Conservation (phyloP, 2,797 vertebrate species). For the Orestias chungarensis region DNA sequence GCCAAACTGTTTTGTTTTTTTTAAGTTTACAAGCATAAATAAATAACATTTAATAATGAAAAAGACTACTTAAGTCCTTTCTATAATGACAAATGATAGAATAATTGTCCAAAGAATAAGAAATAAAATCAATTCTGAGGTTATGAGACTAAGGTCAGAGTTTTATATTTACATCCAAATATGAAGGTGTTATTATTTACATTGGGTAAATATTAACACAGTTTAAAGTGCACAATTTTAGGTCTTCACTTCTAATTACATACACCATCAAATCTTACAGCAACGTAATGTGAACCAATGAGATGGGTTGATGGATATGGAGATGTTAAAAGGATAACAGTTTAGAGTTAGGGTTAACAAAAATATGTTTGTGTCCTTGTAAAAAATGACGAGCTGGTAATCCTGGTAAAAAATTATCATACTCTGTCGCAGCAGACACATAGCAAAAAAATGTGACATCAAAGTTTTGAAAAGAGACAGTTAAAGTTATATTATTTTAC, state of each 20-base stretch:
- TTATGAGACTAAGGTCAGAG: not conserved
- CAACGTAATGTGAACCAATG: not conserved
- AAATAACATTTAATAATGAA: too few relatives aligned
- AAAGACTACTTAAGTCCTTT: too few relatives aligned
- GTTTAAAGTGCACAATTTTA: not conserved
- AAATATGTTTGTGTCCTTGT: not conserved
- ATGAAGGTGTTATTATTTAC: not conserved
- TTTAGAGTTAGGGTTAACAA: not conserved
- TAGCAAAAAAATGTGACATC: not conserved
- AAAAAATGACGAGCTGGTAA: not conserved
- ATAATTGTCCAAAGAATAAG: not conserved
- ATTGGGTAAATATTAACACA: not conserved
- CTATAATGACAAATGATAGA: too few relatives aligned
- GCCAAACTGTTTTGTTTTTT: too few relatives aligned
- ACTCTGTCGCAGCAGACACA: not conserved
- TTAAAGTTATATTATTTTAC: not conserved
- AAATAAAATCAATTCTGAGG: not conserved
- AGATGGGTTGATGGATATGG: too few relatives aligned
- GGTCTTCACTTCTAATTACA: conserved; percentile 1
- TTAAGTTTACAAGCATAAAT: too few relatives aligned
- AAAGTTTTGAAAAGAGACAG: not conserved
- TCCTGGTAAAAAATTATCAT: too few relatives aligned
- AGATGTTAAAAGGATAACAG: too few relatives aligned
- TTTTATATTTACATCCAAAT: not conserved
- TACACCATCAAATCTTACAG: not conserved